Percentiles rank a stretch among this genome's conserved stretches.
Conservation (phyloP, 1,140 invertebrate genomes). For the Zaprionus kolodkinae region DNA sequence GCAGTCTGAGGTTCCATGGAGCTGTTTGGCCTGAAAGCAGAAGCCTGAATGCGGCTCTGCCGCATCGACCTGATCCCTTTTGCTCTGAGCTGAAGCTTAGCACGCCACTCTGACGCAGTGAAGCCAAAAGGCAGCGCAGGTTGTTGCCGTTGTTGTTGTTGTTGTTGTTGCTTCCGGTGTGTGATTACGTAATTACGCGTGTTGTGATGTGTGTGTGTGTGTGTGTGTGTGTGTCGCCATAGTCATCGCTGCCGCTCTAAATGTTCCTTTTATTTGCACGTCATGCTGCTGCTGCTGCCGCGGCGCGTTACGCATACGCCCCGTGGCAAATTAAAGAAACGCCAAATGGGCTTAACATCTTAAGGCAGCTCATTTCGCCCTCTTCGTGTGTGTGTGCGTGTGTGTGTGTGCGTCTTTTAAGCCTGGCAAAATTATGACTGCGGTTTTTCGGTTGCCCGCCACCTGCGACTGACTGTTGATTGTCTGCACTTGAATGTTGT, state of each 20-base stretch:
- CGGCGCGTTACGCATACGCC: no score
- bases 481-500: constrained; percentile 30
- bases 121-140: constrained; percentile 32
- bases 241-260: constrained; percentile 49
- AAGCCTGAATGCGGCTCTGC: not conserved
- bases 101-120: constrained; percentile 7
- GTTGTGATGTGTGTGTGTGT: constrained; percentile 20
- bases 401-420: constrained; percentile 21
- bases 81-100: constrained; percentile 26
- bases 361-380: constrained; percentile 56
- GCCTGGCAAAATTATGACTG: constrained; percentile 68
- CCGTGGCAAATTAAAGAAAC: constrained; percentile 67
- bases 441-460: constrained; percentile 25
- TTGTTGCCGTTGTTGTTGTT: constrained; percentile 12
- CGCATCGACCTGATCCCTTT: constrained; percentile 8
- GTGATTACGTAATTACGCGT: constrained; percentile 49
- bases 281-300: constrained; percentile 35
- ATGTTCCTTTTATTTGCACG: constrained; percentile 76
- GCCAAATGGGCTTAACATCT: constrained; percentile 74
- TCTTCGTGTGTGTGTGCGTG: constrained; percentile 4
- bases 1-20: no score
- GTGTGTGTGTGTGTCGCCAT: constrained; percentile 10
- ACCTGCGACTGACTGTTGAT: constrained; percentile 57
- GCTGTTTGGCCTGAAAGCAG: not conserved
- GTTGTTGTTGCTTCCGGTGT: constrained; percentile 24